phyloP scores from a whole-genome alignment of 2,888 invertebrate genomes.

The Odontothrips loti region DNA sequence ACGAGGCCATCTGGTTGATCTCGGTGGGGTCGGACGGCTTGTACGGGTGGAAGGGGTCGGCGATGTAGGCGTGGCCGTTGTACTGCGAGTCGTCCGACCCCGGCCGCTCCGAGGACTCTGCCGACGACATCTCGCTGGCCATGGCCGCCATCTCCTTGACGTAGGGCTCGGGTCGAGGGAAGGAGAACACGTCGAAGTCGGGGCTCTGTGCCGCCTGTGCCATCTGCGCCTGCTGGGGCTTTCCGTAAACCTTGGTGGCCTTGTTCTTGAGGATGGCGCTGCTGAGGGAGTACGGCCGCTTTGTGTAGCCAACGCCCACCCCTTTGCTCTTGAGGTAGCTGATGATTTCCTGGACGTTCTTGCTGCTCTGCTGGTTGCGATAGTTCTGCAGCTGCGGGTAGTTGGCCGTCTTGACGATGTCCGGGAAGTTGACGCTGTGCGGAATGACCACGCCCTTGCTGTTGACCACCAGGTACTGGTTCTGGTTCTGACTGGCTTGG shows the following conservation, averaged over 20 bases:
- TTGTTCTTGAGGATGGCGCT: background rate
- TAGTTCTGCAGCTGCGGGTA: background rate
- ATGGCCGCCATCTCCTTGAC: background rate
- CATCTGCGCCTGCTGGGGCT: background rate
- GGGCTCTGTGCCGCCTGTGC: background rate
- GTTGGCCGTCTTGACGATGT: slow-evolving; percentile 13
- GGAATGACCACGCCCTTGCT: slow-evolving; percentile 10
- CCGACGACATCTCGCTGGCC: background rate
- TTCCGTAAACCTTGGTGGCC: background rate
- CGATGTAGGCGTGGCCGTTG: slow-evolving; percentile 38
- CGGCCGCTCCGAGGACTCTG: background rate
- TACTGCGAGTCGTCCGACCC: slow-evolving; percentile 31
- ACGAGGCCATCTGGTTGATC: slow-evolving; percentile 30
- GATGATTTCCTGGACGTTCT: background rate
- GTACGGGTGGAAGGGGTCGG: slow-evolving; percentile 38
- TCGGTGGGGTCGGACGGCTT: slow-evolving; percentile 37
- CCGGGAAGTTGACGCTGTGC: slow-evolving; percentile 2
- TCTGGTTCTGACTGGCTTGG: background rate
- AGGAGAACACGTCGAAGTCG: background rate
- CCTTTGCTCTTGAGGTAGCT: slow-evolving; percentile 11
- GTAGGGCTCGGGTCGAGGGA: background rate
- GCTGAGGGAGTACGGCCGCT: background rate
- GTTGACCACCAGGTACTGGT: slow-evolving; percentile 20
- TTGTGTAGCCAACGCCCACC: background rate
- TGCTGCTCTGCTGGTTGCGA: background rate